Evolutionary conservation across 1,140 invertebrate genomes (phyloP), one percentile per base, ranked within the genome.

Genomic region (Penaeus indicus): DNA sequence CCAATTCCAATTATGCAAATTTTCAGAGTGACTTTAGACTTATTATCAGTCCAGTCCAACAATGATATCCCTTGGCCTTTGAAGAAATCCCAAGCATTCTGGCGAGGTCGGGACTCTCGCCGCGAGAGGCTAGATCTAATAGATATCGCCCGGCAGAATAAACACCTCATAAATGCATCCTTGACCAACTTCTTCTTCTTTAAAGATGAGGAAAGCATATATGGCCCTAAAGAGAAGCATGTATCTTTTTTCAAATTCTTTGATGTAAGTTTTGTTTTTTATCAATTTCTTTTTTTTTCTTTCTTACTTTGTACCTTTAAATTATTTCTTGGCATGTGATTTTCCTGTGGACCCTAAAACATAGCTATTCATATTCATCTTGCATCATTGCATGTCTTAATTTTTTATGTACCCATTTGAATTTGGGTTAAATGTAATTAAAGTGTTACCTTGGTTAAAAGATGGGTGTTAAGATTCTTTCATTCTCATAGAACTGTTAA

Each of bases 141-240:
- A 22, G 95, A 96, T 85, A 95, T 99, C 90, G 95, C 96, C 0
- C 94, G 95, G 91, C 93, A 95, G 89, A 91, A 98, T 94, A 96
- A 97, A 8, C 94, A 97, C 85, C 92, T 98, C 0, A 95, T 98
- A 86, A 98, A 99, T 94, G 98, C 95, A 19, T 97, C 97, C 0
- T 94, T 99, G 10, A 99, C 98, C 7, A 98, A 98, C 92, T 99
- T 99, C 93, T 99, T 99, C 92, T 99, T 99, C 93, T 99, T 97
- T 92, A 95, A 95, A 86, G 95, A 98, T 92, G 94, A 97, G 93
- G 96, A 97, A 92, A 93, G 95, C 80, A 94, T 96, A 92, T 98
- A 98, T 94, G 97, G 97, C 38, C 96, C 97, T 38, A 96, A 96
- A 92, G 94, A 95, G 86, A 95, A 95, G 67, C 96, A 97, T 92